Percentiles rank a stretch among this genome's conserved stretches.
phyloP scores from a whole-genome alignment of 2,113 vertebrate species.

The Aspidoscelis tigris region DNA sequence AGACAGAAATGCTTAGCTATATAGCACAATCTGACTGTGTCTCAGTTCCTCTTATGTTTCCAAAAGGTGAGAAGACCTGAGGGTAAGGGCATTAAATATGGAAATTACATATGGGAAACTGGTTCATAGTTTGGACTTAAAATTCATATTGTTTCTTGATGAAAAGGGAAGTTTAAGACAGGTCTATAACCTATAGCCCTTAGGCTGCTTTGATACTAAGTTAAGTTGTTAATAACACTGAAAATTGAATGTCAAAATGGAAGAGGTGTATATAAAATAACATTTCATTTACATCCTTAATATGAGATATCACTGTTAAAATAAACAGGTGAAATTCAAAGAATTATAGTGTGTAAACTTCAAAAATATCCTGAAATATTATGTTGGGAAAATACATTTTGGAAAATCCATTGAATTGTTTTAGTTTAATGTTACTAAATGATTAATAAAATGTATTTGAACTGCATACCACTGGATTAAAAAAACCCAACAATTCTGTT shows the following conservation, averaged over 20 bases:
- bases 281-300: background rate
- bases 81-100: conserved; percentile 43
- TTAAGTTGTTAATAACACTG: conserved; percentile 18
- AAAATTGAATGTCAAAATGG: background rate
- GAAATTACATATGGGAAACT: conserved; percentile 43
- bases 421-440: too few relatives aligned
- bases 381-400: background rate
- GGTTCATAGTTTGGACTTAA: conserved; percentile 45
- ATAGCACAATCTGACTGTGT: conserved; percentile 49
- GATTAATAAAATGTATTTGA: too few relatives aligned
- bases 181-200: conserved; percentile 29
- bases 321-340: conserved; percentile 1
- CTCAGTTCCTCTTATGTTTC: conserved; percentile 32
- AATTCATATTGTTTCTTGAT: conserved; percentile 44
- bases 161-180: conserved; percentile 41
- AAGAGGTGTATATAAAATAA: conserved; percentile 34
- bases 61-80: conserved; percentile 43
- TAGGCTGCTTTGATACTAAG: conserved; percentile 11
- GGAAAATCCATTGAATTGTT: too few relatives aligned
- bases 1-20: conserved; percentile 31
- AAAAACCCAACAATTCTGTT: too few relatives aligned
- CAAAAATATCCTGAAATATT: background rate
- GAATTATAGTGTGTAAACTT: conserved; percentile 3
- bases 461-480: too few relatives aligned
- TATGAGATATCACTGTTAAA: background rate